Percentiles rank a stretch among this genome's conserved stretches.
These are phyloP conservation scores for Quiscalus mexicanus DNA, from an alignment of 2,113 vertebrate species.

Conservation along the genomic window DNA sequence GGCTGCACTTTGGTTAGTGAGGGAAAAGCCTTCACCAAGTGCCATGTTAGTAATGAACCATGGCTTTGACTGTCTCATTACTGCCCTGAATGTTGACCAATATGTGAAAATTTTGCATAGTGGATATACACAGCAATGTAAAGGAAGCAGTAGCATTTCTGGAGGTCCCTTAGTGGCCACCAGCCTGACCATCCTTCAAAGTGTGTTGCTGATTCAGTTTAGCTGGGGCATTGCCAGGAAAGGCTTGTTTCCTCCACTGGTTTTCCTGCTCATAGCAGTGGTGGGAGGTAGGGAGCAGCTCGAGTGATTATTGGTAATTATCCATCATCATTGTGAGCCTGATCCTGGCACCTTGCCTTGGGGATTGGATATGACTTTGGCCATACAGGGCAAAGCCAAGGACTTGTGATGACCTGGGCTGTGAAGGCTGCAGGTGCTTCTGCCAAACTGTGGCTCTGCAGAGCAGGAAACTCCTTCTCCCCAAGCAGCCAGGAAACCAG, in stretches of 20 bases:
- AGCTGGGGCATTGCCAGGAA: background rate
- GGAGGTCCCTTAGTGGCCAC: background rate
- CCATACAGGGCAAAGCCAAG: background rate
- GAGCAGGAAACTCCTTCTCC: background rate
- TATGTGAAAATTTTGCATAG: background rate
- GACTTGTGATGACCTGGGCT: accelerated
- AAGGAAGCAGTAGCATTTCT: background rate
- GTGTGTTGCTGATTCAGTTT: background rate
- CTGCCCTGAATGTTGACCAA: background rate
- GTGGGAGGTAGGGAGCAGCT: background rate
- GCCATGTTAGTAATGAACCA: background rate
- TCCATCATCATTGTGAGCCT: background rate
- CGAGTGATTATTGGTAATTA: background rate
- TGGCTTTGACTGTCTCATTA: background rate
- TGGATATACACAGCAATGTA: background rate
- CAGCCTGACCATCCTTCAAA: background rate
- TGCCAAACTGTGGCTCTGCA: background rate
- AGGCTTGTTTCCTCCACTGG: background rate
- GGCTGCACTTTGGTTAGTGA: background rate
- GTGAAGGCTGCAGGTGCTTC: background rate
- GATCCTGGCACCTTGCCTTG: background rate
- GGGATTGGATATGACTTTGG: background rate
- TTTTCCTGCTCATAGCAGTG: background rate
- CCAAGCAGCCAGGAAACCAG: background rate
- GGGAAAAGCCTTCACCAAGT: background rate